phyloP scores from a whole-genome alignment of 2,113 vertebrate species.

The Accipiter virgatus region DNA sequence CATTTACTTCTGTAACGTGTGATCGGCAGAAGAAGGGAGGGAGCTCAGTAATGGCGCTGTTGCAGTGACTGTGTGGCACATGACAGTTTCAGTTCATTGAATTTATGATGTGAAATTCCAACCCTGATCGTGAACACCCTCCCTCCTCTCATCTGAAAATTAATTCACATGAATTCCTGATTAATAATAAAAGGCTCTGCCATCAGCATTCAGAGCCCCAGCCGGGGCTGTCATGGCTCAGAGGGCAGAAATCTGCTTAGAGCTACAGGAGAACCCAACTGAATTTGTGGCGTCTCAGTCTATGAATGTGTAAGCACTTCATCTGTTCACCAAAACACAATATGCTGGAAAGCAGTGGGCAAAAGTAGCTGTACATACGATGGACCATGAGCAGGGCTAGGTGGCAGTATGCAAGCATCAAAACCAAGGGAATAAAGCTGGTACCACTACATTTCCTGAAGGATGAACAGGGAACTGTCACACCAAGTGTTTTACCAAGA shows the following conservation, averaged over 20 bases:
- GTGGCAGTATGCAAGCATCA: neutral
- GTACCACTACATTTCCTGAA: neutral
- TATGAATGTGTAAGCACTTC: conserved; percentile 85
- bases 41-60: neutral
- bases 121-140: conserved; percentile 58
- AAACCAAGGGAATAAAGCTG: neutral
- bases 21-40: neutral
- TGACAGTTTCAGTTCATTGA: conserved; percentile 66
- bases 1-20: neutral
- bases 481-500: neutral
- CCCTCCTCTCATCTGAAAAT: conserved; percentile 68
- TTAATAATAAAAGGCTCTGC: conserved; percentile 76
- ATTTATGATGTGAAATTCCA: conserved; percentile 71
- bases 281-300: conserved; percentile 82
- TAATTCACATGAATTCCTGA: conserved; percentile 78
- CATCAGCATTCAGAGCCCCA: conserved; percentile 79
- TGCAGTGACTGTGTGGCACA: neutral
- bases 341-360: conserved; percentile 18
- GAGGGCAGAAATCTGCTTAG: conserved; percentile 83
- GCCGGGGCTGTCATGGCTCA: conserved; percentile 79
- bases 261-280: conserved; percentile 77
- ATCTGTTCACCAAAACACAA: conserved; percentile 72
- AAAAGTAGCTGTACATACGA: neutral
- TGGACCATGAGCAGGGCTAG: neutral
- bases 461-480: neutral